phyloP scores from a whole-genome alignment of 2,888 invertebrate species.

The Papilio gigon region DNA sequence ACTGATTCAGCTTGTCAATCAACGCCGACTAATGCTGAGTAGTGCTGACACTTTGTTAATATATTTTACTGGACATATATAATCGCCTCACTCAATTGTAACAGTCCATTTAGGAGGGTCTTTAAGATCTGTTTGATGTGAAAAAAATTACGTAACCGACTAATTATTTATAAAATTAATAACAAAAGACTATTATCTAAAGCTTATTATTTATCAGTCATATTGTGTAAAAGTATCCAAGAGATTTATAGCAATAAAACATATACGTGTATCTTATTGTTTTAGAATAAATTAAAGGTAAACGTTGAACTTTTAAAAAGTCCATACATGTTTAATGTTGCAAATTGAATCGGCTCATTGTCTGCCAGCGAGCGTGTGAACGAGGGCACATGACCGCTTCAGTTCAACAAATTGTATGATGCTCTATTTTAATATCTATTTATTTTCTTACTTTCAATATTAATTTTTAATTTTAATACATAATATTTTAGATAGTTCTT shows the following conservation, averaged over 20 bases:
- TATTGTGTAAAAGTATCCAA: too few relatives aligned
- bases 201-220: too few relatives aligned
- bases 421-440: slow-evolving; percentile 8
- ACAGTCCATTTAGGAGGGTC: too few relatives aligned
- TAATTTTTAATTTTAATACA: background rate
- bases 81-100: background rate
- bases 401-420: background rate
- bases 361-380: slow-evolving; percentile 7
- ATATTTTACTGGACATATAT: background rate
- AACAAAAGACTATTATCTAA: too few relatives aligned
- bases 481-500: background rate
- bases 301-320: slow-evolving; percentile 13
- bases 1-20: background rate
- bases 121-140: too few relatives aligned
- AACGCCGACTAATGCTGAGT: background rate
- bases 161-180: too few relatives aligned
- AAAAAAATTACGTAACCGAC: too few relatives aligned
- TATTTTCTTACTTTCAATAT: background rate
- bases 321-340: slow-evolving; percentile 11
- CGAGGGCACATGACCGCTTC: background rate
- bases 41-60: background rate
- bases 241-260: background rate
- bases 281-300: slow-evolving; percentile 7
- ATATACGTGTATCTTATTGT: background rate
- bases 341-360: slow-evolving; percentile 16